Evolutionary conservation across 1,140 invertebrate genomes (phyloP).

Genomic region (Apocrypta bakeri): DNA sequence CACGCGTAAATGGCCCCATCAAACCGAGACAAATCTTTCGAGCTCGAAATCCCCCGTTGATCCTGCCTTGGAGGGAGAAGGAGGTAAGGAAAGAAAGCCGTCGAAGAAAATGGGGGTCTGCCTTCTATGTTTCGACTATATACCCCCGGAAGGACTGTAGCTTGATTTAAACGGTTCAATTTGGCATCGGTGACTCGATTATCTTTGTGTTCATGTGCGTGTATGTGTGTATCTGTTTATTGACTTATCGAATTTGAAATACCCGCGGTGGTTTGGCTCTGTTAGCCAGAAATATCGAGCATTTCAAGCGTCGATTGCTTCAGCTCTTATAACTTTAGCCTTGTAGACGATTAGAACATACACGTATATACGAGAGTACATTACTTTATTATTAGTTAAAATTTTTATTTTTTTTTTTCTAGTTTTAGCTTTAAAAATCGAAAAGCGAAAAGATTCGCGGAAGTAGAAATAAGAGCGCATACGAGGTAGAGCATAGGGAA

Average conservation of each 20-base stretch:
- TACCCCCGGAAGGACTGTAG: not conserved
- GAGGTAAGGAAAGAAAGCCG: constrained; percentile 38
- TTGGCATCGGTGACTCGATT: constrained; percentile 9
- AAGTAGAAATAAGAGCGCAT: not conserved
- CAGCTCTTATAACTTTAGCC: too few relatives aligned
- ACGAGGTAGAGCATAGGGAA: too few relatives aligned
- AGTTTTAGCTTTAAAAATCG: too few relatives aligned
- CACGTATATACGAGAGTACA: too few relatives aligned
- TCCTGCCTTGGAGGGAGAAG: constrained; percentile 43
- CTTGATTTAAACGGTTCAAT: constrained; percentile 47
- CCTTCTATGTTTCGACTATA: not conserved
- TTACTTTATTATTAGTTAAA: too few relatives aligned
- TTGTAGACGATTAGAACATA: too few relatives aligned
- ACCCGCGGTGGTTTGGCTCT: not conserved
- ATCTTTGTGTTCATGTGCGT: too few relatives aligned
- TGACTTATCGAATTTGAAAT: constrained; percentile 33
- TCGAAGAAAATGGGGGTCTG: not conserved
- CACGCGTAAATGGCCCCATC: constrained; percentile 69
- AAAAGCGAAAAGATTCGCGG: not conserved
- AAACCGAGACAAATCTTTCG: constrained; percentile 68
- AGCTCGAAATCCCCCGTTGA: constrained; percentile 58
- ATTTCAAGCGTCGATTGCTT: too few relatives aligned
- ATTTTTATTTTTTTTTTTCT: too few relatives aligned
- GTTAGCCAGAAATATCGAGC: not conserved
- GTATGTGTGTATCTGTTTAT: too few relatives aligned